Conservation (phyloP, 2,888 invertebrate species). For the Cotesia congregata region DNA sequence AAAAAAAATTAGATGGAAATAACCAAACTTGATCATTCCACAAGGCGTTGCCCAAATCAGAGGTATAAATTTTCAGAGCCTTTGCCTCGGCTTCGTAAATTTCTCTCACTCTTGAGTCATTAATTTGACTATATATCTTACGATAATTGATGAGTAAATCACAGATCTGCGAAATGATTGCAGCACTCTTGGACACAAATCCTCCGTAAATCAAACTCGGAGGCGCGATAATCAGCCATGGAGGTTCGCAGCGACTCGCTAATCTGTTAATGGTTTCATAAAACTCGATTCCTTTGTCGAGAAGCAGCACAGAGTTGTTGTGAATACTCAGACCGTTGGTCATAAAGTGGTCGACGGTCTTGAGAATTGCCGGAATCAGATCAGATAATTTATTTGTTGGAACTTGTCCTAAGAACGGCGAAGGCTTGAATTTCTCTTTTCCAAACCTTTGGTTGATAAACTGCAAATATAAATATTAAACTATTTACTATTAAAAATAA, state of each 20-base stretch:
- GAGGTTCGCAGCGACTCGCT: constrained; percentile 50
- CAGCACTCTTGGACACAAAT: constrained; percentile 56
- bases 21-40: constrained; percentile 53
- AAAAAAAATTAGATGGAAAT: background rate
- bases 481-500: too few relatives aligned
- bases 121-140: constrained; percentile 46
- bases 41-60: constrained; percentile 56
- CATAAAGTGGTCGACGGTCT: constrained; percentile 54
- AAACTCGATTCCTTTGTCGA: constrained; percentile 59
- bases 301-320: constrained; percentile 50
- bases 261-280: constrained; percentile 59
- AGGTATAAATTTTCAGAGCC: constrained; percentile 50
- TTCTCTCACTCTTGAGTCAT: constrained; percentile 34
- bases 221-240: constrained; percentile 61
- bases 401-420: constrained; percentile 59
- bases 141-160: constrained; percentile 58
- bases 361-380: constrained; percentile 51
- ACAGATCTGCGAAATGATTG: constrained; percentile 61
- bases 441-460: constrained; percentile 56
- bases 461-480: constrained; percentile 39
- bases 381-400: constrained; percentile 53
- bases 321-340: constrained; percentile 59
- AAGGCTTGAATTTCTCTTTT: constrained; percentile 46
- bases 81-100: constrained; percentile 44
- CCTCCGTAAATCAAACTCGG: constrained; percentile 61